Conservation (phyloP, 2,797 vertebrate genomes). For the Helostoma temminkii region DNA sequence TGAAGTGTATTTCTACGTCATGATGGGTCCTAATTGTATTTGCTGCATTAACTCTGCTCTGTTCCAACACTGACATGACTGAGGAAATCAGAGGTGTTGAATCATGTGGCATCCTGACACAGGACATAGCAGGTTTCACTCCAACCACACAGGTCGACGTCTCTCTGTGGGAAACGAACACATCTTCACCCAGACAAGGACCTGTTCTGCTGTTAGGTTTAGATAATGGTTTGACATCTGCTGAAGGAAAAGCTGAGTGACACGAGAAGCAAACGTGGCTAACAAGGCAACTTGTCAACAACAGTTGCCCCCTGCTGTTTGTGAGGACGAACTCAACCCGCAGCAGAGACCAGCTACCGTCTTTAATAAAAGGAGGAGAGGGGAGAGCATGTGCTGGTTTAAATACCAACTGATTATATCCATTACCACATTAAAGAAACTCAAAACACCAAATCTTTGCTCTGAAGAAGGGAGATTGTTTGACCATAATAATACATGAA, state of each 20-base stretch:
- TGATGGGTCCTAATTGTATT: background rate
- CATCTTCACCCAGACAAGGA: conserved; percentile 4
- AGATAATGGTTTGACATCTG: background rate
- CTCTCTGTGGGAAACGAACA: conserved; percentile 18
- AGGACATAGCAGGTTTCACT: conserved; percentile 25
- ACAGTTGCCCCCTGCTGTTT: conserved; percentile 53
- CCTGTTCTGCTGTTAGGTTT: background rate
- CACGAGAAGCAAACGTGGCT: background rate
- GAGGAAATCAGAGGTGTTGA: conserved; percentile 33
- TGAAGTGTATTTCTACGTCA: background rate
- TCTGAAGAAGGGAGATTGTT: too few species aligned
- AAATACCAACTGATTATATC: background rate
- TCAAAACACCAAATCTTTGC: too few species aligned
- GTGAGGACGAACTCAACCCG: conserved; percentile 12
- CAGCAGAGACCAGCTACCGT: background rate
- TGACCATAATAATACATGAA: too few species aligned
- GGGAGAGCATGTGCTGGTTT: background rate
- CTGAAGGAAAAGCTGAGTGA: background rate
- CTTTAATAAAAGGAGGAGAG: background rate
- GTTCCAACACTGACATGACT: background rate
- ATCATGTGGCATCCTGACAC: conserved; percentile 14
- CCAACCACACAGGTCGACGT: conserved; percentile 1
- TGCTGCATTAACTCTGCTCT: background rate
- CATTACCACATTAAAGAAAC: background rate
- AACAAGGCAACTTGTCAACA: conserved; percentile 10